Evolutionary conservation across 2,113 vertebrate species (phyloP).

Genomic region (Chloroceryle aenea): DNA sequence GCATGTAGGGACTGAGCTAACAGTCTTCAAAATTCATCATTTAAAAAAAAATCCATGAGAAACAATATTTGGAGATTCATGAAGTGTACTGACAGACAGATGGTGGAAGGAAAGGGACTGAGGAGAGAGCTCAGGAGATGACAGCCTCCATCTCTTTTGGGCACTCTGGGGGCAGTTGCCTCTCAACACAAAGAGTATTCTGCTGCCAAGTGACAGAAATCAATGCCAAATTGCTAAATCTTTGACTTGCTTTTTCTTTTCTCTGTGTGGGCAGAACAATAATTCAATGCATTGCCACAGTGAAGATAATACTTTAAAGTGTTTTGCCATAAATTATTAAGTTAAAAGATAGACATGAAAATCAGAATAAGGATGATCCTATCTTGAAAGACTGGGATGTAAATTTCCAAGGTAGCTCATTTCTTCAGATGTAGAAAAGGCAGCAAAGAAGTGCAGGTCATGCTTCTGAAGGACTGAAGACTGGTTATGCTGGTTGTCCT

Average conservation of each 20-base stretch:
- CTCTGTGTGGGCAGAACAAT: neutral
- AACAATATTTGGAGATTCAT: neutral
- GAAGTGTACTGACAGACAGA: constrained; percentile 14
- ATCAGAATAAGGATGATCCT: neutral
- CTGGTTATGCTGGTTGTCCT: neutral
- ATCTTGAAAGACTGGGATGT: neutral
- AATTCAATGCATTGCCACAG: neutral
- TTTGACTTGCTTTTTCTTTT: neutral
- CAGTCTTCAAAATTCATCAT: neutral
- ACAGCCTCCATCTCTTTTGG: neutral
- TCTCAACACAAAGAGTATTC: neutral
- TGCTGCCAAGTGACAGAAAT: constrained; percentile 37
- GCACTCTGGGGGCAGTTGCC: neutral
- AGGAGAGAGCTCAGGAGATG: neutral
- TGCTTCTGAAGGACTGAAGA: neutral
- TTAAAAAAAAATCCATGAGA: neutral
- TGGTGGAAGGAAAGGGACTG: neutral
- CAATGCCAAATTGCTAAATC: neutral
- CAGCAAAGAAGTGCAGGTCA: neutral
- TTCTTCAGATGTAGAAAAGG: neutral
- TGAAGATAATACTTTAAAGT: neutral
- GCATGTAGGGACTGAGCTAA: neutral
- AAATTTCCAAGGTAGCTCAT: neutral
- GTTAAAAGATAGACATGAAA: neutral
- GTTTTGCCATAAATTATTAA: neutral